A percentile compares a stretch with the other conserved stretches of the same genome.
Evolutionary conservation across 2,113 vertebrate genomes (phyloP).

Genomic region (Castor canadensis): DNA sequence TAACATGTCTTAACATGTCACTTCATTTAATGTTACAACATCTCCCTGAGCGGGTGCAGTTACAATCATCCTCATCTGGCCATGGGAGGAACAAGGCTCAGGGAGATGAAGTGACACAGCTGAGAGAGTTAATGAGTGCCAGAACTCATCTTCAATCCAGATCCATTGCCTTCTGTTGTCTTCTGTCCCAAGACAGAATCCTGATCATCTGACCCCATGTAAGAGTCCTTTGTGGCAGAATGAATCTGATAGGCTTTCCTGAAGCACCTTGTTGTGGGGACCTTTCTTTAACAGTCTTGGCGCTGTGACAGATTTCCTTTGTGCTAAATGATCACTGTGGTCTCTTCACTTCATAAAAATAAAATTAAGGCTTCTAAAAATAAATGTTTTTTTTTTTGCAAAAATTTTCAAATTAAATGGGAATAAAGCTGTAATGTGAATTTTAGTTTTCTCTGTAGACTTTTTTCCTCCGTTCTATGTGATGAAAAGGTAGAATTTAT

Average conservation of each 20-base stretch:
- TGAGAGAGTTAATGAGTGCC: background rate
- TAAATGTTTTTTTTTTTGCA: background rate
- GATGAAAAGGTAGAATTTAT: background rate
- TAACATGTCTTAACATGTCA: background rate
- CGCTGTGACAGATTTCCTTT: background rate
- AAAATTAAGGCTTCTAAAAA: background rate
- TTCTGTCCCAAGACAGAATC: background rate
- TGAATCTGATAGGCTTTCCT: background rate
- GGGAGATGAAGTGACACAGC: background rate
- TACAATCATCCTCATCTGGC: background rate
- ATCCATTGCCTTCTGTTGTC: background rate
- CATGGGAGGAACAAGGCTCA: background rate
- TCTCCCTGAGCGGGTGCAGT: background rate
- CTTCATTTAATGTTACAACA: background rate
- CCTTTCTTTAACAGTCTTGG: background rate
- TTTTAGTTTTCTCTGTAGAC: background rate
- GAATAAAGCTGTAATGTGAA: background rate
- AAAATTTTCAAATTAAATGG: background rate
- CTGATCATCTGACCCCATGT: background rate
- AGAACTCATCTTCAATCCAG: background rate
- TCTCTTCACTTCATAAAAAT: background rate
- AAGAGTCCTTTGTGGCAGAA: background rate
- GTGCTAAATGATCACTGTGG: background rate
- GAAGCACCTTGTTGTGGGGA: background rate
- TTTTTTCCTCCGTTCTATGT: background rate